Evolutionary conservation across 2,888 invertebrate genomes (phyloP).

Genomic region (Lasioglossum malachurum): DNA sequence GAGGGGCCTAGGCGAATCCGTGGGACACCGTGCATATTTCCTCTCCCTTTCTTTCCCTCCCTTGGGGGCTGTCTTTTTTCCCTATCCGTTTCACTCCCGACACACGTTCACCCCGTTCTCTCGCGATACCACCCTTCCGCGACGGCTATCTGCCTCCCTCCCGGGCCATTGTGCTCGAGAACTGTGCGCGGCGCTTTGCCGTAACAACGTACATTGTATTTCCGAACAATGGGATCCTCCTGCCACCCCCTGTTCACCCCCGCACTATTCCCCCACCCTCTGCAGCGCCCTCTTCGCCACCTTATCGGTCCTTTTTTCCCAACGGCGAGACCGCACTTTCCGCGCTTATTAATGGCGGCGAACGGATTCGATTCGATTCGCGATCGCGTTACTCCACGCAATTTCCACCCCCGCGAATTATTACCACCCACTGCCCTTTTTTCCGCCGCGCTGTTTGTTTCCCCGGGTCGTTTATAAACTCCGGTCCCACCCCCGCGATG

Average conservation of each 20-base stretch:
- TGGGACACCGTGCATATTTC: slow-evolving; percentile 27
- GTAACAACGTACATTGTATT: slow-evolving; percentile 78
- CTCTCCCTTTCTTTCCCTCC: slow-evolving; percentile 6
- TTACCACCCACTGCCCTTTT: not conserved
- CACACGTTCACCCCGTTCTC: slow-evolving; percentile 16
- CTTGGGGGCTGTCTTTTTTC: slow-evolving; percentile 5
- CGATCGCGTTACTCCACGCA: slow-evolving; percentile 34
- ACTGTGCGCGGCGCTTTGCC: slow-evolving; percentile 72
- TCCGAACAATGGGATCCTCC: slow-evolving; percentile 75
- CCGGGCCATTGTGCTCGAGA: slow-evolving; percentile 71
- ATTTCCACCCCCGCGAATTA: slow-evolving; percentile 15
- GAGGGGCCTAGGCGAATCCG: slow-evolving; percentile 47
- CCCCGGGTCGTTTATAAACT: slow-evolving; percentile 4
- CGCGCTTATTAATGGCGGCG: slow-evolving; percentile 68
- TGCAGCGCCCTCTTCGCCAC: slow-evolving; percentile 43
- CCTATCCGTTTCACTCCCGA: slow-evolving; percentile 16
- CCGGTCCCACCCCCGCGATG: not conserved
- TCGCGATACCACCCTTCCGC: slow-evolving; percentile 11
- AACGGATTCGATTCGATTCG: slow-evolving; percentile 51
- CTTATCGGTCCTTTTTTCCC: slow-evolving; percentile 65
- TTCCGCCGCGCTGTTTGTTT: not conserved
- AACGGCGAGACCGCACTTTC: slow-evolving; percentile 61
- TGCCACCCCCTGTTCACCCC: slow-evolving; percentile 30
- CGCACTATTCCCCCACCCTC: not conserved
- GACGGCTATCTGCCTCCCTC: slow-evolving; percentile 54